Base-by-base conservation (phyloP, 1,140 invertebrate genomes). In the Saccostrea glomerata region DNA sequence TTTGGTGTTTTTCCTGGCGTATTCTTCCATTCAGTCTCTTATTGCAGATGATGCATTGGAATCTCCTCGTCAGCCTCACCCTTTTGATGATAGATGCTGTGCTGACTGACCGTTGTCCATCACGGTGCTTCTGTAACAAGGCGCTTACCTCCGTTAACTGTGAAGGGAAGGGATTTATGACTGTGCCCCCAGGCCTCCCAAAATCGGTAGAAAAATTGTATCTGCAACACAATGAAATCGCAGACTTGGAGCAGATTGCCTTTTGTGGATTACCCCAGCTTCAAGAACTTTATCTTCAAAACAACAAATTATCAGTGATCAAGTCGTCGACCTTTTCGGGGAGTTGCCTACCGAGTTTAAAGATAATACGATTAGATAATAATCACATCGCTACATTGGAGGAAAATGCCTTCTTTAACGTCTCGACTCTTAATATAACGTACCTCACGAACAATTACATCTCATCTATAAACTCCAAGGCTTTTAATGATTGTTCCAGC, bases 111-210 rank as follows among this genome's bases (percentile, higher is more conserved):
- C 40, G 1, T n/a, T 93, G 92, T 85, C 92, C 92, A 4, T 15
- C 83, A 2, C 20, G 56, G 11, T 93, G 92, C 85, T 90, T 90
- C 82, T 93, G 92, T 82, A 92, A 88, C 82, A 92, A 92, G 70
- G 73, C 58, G 1, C 86, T 90, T 17, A 90, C 90, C 0, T 88
- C 90, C 0, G 91, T 93, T 2, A 91, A 93, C 60, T 93, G 92
- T 63, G 86, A 90, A 17, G 92, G 92, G 11, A 91, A 91, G 73
- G 56, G 87, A 17, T 84, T 93, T 12, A 90, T 85, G 30, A 12
- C 30, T 12, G 58, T 92, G 17, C 92, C 92, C 13, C 20, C 56
- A 5, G 86, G 86, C 15, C 89, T 93, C 66, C 92, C 92, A 15
- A 60, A 58, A n/a, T 63, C 73, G 15, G 90, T 89, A 17, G 90